A percentile compares a stretch with the other conserved stretches of the same genome.
Evolutionary conservation across 1,140 invertebrate species (phyloP).

Genomic region (Aphaenogaster floridana): DNA sequence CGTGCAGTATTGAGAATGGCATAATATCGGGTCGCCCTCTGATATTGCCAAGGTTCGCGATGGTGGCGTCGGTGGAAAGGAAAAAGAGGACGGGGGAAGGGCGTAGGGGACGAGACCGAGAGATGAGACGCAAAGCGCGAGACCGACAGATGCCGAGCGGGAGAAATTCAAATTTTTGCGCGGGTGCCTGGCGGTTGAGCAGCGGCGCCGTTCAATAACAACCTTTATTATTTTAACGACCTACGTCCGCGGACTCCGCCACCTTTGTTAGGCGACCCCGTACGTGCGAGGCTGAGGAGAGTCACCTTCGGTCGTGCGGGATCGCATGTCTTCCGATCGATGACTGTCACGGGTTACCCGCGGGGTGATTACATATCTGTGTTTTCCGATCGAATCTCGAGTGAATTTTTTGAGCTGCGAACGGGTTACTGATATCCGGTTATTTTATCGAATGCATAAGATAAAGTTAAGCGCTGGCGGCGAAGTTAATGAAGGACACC

Average conservation of each 20-base stretch:
- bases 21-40: conserved; percentile 72
- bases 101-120: conserved; percentile 3
- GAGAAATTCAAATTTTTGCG: conserved; percentile 82
- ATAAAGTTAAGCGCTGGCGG: conserved; percentile 56
- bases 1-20: conserved; percentile 77
- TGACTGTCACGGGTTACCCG: conserved; percentile 30
- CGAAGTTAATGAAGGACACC: conserved; percentile 28
- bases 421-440: conserved; percentile 18
- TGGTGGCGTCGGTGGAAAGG: conserved; percentile 48
- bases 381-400: conserved; percentile 55
- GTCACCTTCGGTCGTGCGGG: conserved; percentile 39
- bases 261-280: conserved; percentile 68
- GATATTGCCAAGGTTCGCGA: conserved; percentile 78
- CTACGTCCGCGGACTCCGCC: conserved; percentile 64
- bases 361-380: conserved; percentile 52
- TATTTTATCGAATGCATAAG: conserved; percentile 54
- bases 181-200: conserved; percentile 75
- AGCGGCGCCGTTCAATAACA: conserved; percentile 81
- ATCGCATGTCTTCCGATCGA: conserved; percentile 41
- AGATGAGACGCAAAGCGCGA: conserved; percentile 56
- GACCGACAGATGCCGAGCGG: conserved; percentile 78
- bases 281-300: conserved; percentile 41
- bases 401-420: conserved; percentile 50
- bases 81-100: conserved; percentile 32
- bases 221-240: conserved; percentile 85